A percentile compares a stretch with the other conserved stretches of the same genome.
Evolutionary conservation across 2,113 vertebrate genomes (phyloP).

Genomic region (Andinoacara biseriatus): DNA sequence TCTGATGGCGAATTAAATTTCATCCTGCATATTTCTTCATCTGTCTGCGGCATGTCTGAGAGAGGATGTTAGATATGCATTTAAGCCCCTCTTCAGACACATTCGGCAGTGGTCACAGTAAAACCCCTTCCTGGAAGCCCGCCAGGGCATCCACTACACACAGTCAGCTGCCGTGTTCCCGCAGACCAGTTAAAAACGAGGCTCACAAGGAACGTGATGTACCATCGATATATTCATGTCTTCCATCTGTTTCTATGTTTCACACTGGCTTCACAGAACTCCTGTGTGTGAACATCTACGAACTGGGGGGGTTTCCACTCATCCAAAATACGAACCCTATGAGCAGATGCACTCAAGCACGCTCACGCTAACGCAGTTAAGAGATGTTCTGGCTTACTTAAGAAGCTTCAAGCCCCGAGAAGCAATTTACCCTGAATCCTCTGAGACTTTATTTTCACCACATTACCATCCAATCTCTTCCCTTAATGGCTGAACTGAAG

Average conservation of each 20-base stretch:
- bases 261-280: slow-evolving; percentile 54
- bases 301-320: neutral
- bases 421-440: slow-evolving; percentile 33
- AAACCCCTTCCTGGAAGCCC: slow-evolving; percentile 30
- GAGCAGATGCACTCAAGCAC: slow-evolving; percentile 32
- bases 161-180: slow-evolving; percentile 51
- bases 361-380: neutral
- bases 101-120: slow-evolving; percentile 9
- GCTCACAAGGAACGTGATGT: slow-evolving; percentile 30
- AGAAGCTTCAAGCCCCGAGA: slow-evolving; percentile 28
- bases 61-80: slow-evolving; percentile 20
- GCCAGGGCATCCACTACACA: slow-evolving; percentile 37
- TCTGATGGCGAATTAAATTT: neutral
- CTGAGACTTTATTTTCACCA: slow-evolving; percentile 34
- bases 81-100: slow-evolving; percentile 32
- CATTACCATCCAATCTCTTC: slow-evolving; percentile 27
- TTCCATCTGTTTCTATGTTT: slow-evolving; percentile 64
- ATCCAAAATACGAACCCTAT: neutral
- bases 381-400: slow-evolving; percentile 36
- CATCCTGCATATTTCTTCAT: neutral
- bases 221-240: slow-evolving; percentile 26
- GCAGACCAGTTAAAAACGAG: slow-evolving; percentile 25
- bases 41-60: neutral
- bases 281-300: slow-evolving; percentile 31
- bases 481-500: slow-evolving; percentile 25